Evolutionary conservation across 2,797 vertebrate species (phyloP), one percentile per base, ranked within the genome.

Genomic region (Emys orbicularis): DNA sequence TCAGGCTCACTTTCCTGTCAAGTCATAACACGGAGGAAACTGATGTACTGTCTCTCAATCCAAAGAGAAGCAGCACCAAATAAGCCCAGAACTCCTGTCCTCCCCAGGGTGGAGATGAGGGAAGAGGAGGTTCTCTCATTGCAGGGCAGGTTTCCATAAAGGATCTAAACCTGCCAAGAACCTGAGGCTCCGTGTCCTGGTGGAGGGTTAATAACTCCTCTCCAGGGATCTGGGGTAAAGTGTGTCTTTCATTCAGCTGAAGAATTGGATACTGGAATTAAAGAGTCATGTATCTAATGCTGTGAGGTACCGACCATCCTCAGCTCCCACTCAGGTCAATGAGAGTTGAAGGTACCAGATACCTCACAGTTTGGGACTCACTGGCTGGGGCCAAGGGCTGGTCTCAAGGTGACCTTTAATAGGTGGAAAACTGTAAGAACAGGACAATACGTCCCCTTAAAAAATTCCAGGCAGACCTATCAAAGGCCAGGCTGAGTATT

Each of bases 401-500:
- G 9, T 31, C 90, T 87, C 95, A 87, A 91, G 79, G 87, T 82
- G 90, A 93, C 94, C 88, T 92, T 80, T 6, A 65, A 80, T 1
- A 91, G 77, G 16, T 18, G 77, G 44, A 49, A 54, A 23, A 21
- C 18, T 10, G 57, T 25, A 90, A 53, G 86, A 44, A 2, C 65
- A 56, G 74, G 25, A 76, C 21, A 83, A 37, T 21, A 37, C 1
- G 5, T 0, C 2, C 27, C 89, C 59, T 44, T 56, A 2, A 91
- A 56, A 90, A 90, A 91, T 74, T 79, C 56, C 85, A 84, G n/a
- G 56, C 81, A 61, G 83, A 92, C n/a, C 79, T 94, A 92, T 83
- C 90, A 61, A 94, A 89, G 88, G 53, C 85, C 89, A 61, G 57
- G 86, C 74, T 91, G 76, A 82, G 90, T 84, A 94, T 74, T 1